These are phyloP conservation scores for Thyatira batis DNA, from an alignment of 2,888 invertebrate species.

Conservation along the genomic window DNA sequence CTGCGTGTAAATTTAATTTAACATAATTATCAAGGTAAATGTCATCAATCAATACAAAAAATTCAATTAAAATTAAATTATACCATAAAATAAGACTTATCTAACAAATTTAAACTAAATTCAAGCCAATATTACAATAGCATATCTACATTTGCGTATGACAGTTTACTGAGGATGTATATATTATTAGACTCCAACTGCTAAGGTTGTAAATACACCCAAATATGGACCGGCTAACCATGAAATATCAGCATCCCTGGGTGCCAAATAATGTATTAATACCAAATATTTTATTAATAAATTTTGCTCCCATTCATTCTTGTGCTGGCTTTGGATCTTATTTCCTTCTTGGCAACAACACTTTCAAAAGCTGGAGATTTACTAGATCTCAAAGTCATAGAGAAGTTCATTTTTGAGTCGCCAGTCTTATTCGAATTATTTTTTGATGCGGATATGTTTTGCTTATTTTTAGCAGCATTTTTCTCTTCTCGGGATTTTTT, in stretches of 20 bases:
- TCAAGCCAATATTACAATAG: too few species aligned
- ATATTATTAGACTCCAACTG: too few species aligned
- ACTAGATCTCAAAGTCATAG: not conserved
- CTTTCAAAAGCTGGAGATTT: not conserved
- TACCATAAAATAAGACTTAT: too few species aligned
- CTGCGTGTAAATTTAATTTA: not conserved
- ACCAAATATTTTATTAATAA: not conserved
- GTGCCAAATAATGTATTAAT: too few species aligned
- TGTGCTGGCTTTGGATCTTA: not conserved
- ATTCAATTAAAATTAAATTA: too few species aligned
- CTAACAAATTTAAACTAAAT: too few species aligned
- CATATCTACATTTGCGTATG: too few species aligned
- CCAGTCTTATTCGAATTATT: not conserved
- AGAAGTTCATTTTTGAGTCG: not conserved
- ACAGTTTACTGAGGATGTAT: too few species aligned
- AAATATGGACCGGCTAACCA: too few species aligned
- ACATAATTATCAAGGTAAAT: not conserved
- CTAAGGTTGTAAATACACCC: too few species aligned
- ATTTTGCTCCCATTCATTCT: not conserved
- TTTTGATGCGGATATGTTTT: not conserved
- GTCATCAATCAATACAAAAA: not conserved
- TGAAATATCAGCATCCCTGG: too few species aligned
- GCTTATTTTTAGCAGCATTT: not conserved
- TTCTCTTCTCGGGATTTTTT: constrained; percentile 9
- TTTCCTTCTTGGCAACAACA: not conserved